Conservation (phyloP, 2,113 vertebrate species). For the Channa argus region DNA sequence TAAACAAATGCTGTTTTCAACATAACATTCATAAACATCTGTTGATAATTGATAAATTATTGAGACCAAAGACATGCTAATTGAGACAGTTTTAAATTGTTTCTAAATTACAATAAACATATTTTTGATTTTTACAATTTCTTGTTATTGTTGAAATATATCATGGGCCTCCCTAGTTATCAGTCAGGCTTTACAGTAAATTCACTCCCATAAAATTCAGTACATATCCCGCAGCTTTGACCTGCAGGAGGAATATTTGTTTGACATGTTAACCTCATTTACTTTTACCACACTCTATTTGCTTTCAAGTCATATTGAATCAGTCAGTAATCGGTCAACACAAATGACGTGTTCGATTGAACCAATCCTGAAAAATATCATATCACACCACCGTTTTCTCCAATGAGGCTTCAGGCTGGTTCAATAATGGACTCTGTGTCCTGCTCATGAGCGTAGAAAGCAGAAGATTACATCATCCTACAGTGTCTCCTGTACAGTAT, state of each 20-base stretch:
- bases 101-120: not conserved
- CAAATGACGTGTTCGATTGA: not conserved
- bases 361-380: not conserved
- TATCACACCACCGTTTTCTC: conserved; percentile 13
- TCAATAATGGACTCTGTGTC: conserved; percentile 41
- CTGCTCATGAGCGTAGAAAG: conserved; percentile 27
- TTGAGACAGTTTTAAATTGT: not conserved
- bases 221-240: not conserved
- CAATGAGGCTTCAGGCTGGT: conserved; percentile 12
- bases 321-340: not conserved
- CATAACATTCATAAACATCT: too few species aligned
- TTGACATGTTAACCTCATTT: not conserved
- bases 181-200: not conserved
- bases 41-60: too few species aligned
- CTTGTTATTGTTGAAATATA: not conserved
- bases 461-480: conserved; percentile 56
- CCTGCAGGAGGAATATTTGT: not conserved
- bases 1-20: too few species aligned
- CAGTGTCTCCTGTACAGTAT: conserved; percentile 61
- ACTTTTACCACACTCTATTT: not conserved
- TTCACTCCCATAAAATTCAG: not conserved
- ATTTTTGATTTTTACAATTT: not conserved
- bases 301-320: not conserved
- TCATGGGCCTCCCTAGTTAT: not conserved
- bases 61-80: too few species aligned